Conservation (phyloP, 2,113 vertebrate genomes). For the Strix aluco region DNA sequence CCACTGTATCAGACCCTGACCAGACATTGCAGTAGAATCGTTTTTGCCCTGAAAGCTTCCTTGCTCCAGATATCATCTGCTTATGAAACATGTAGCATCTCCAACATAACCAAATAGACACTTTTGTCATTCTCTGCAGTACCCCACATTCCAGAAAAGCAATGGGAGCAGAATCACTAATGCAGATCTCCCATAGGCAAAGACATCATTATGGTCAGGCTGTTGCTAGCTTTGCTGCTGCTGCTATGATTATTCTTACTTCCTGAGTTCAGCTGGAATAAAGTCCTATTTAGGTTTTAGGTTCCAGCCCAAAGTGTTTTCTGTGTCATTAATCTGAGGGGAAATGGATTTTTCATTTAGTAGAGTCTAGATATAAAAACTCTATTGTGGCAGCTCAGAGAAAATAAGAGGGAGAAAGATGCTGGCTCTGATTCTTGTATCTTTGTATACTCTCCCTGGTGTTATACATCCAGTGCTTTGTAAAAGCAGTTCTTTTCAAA, state of each 20-base stretch:
- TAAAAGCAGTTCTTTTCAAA: neutral
- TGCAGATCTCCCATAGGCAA: neutral
- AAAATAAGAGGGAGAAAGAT: neutral
- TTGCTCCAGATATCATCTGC: neutral
- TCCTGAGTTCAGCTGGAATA: neutral
- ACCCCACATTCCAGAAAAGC: neutral
- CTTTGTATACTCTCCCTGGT: neutral
- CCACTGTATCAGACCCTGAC: neutral
- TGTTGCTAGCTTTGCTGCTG: neutral
- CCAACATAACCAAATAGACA: neutral
- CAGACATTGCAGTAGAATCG: neutral
- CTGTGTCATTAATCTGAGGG: neutral
- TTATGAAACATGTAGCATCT: neutral
- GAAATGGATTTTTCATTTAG: slow-evolving; percentile 50
- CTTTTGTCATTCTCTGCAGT: neutral
- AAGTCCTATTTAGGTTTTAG: neutral
- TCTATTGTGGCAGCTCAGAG: neutral
- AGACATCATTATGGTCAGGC: neutral
- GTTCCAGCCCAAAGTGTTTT: slow-evolving; percentile 5
- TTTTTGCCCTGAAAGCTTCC: neutral
- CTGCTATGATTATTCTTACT: neutral
- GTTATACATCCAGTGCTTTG: neutral
- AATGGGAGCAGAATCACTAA: neutral
- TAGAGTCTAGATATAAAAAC: neutral
- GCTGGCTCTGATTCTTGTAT: neutral